A percentile compares a stretch with the other conserved stretches of the same genome.
These are phyloP conservation scores for Lepilemur septentrionalis DNA, from an alignment of 2,797 vertebrate species.

Conservation along the genomic window DNA sequence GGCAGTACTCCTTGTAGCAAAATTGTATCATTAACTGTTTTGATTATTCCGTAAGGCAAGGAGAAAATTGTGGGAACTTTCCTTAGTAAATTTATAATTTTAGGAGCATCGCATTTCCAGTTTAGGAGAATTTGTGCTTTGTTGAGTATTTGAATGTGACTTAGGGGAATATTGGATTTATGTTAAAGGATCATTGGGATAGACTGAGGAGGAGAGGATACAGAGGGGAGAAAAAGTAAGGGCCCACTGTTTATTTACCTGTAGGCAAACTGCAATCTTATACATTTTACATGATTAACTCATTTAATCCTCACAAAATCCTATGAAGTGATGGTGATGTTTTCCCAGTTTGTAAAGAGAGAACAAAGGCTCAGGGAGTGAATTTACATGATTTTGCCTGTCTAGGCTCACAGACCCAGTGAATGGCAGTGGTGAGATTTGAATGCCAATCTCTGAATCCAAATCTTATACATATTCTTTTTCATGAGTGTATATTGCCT, in stretches of 20 bases:
- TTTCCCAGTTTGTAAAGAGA: constrained; percentile 4
- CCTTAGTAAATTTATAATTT: constrained; percentile 12
- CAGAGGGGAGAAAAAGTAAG: background rate
- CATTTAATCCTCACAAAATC: constrained; percentile 18
- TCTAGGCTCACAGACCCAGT: background rate
- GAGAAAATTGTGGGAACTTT: background rate
- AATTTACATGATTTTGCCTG: background rate
- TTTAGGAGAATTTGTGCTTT: constrained; percentile 8
- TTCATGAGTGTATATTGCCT: background rate
- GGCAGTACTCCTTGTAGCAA: background rate
- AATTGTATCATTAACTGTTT: background rate
- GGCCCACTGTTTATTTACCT: background rate
- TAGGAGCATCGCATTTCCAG: background rate
- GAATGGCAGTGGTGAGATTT: background rate
- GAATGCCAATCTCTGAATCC: background rate
- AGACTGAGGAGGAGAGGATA: background rate
- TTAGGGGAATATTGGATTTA: background rate
- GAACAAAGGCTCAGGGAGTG: background rate
- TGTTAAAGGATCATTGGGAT: background rate
- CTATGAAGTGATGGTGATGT: background rate
- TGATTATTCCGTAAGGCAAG: background rate
- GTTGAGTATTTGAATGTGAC: constrained; percentile 11
- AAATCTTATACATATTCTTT: background rate
- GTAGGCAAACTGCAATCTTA: background rate
- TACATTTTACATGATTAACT: background rate